Base-by-base conservation (phyloP, 2,113 vertebrate genomes). In the Serilophus lunatus region DNA sequence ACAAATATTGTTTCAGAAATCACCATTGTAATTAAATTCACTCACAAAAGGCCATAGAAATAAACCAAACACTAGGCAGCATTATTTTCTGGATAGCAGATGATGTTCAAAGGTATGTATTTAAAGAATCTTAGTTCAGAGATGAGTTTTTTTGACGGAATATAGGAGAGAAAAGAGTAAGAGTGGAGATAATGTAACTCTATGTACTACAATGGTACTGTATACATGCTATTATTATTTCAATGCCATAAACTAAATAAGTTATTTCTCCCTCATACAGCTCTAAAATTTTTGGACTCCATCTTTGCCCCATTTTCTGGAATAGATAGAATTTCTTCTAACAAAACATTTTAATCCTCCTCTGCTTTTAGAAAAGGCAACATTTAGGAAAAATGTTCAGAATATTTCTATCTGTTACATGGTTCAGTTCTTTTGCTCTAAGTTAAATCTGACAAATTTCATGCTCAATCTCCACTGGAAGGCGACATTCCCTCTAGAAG, bases 271-370 rank as follows among this genome's bases (percentile, higher is more conserved):
- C 49, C 68, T 94, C 50, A 92, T 53, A 66, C 33, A 92, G 59
- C 35, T 40, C 23, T 36, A 68, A 63, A 61, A 75, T 59, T 78
- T 68, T 94, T 90, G 69, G 92, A 93, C 60, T 75, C 49, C 33
- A 86, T 38, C 68, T 71, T 53, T 87, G n/a, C 7, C 18, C 31
- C 54, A 50, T 50, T 81, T 45, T 33, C 33, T 69, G 42, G 45
- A 94, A 89, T 10, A 76, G 64, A 86, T 19, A 91, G 72, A 68
- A 56, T 64, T 92, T 72, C n/a, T 71, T 65, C n/a, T 59, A 80
- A 70, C 54, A 92, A 95, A 93, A 49, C 76, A 96, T 71, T 88
- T 94, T 61, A 95, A 95, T 57, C 12, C 31, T 51, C 18, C 38
- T 71, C 83, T 90, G 63, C 31, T 76, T 91, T 80, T 76, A 80